Conservation (phyloP, 2,888 invertebrate genomes). For the Hipparchia semele region DNA sequence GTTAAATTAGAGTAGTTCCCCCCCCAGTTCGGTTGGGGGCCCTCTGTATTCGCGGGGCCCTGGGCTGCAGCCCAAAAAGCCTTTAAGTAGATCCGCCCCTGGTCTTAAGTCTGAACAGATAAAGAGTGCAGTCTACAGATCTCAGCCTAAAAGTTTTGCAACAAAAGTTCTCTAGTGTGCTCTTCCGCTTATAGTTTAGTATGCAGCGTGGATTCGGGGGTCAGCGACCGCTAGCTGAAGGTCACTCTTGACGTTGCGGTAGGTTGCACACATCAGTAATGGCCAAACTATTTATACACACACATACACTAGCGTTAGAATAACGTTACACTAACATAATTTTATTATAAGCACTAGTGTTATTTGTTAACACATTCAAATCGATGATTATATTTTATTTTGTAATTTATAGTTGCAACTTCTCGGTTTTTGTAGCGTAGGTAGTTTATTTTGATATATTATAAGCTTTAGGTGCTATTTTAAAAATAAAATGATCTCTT, state of each 20-base stretch:
- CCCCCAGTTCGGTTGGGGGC: no score
- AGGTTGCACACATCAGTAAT: constrained; percentile 34
- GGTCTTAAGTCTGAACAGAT: no score
- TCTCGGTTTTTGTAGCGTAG: constrained; percentile 1
- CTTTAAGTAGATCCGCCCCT: no score
- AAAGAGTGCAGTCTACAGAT: no score
- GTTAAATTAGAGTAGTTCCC: no score
- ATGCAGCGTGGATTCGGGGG: constrained; percentile 30
- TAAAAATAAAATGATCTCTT: no score
- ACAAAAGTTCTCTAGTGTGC: background rate
- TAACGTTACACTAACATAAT: background rate
- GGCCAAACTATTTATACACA: constrained; percentile 23
- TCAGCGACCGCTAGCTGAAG: constrained; percentile 41
- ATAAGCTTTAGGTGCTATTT: background rate
- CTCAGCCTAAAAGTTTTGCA: background rate
- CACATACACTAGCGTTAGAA: background rate
- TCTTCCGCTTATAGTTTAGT: constrained; percentile 15
- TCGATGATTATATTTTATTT: background rate
- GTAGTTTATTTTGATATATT: background rate
- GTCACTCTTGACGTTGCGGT: constrained; percentile 36
- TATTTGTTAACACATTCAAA: background rate
- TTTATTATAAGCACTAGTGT: background rate
- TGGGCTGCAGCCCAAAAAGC: no score
- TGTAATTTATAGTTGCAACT: constrained; percentile 4
- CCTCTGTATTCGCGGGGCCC: no score